Evolutionary conservation across 2,113 vertebrate genomes (phyloP), one percentile per base, ranked within the genome.

Genomic region (Phrynosoma blainvillii): DNA sequence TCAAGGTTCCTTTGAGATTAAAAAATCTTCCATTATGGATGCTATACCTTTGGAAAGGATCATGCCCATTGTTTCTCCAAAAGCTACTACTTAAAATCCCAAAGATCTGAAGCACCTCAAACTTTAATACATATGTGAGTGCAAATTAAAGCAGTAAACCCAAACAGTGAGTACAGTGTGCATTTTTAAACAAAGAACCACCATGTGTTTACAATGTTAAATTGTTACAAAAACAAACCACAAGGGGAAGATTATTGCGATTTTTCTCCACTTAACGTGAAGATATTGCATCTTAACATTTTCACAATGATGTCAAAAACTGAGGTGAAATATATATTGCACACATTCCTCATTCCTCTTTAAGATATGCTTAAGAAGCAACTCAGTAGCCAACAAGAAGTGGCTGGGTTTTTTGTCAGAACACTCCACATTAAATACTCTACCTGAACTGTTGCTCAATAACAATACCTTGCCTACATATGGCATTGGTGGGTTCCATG

Each of bases 261-360:
- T 89, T 95, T 83, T 93, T 92, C 90, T 86, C 87, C 90, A 87
- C 85, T 93, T 84, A 84, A 94, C 91, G 86, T 94, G 91, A 93
- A 70, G 76, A 92, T 96, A 97, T 92, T 96, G 95, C 95, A 96
- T 96, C 91, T 94, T 90, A 96, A 96, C 95, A 93, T 96, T 96
- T 96, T 92, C 0, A 5, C 88, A 93, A 91, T 7, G 21, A 92
- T 95, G 93, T 92, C 89, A 95, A 94, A 95, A 95, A 94, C 82
- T 54, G 87, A 92, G 92, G 92, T 92, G 95, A 96, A 95, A 92
- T 25, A 94, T 95, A 96, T 96, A 96, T 93, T 95, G 96, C 96
- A 96, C 95, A 94, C 90, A 88, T 91, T 92, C 95, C 93, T 95
- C 90, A 88, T 91, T 92, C 95, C 93, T 95, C 93, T 93, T 92